Conservation (phyloP, 2,113 vertebrate species). For the Poeciliopsis prolifica region DNA sequence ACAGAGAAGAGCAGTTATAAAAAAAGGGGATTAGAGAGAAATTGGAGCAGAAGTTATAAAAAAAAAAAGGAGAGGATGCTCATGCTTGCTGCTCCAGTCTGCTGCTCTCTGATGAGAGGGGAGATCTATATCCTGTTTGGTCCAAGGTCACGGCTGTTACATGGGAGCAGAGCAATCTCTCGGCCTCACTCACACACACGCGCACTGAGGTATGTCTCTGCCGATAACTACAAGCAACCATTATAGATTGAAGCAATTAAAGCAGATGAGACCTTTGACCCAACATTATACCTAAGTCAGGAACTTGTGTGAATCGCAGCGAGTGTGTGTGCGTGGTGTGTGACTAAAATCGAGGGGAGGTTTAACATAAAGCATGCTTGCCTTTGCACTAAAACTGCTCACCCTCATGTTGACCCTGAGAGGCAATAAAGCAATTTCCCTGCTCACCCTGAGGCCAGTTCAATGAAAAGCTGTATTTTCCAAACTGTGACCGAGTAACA, state of each 20-base stretch:
- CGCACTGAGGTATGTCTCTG: conserved; percentile 68
- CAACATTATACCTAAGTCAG: conserved; percentile 56
- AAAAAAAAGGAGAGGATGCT: conserved; percentile 37
- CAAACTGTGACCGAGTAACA: neutral
- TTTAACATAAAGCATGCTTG: conserved; percentile 64
- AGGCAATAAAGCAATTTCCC: conserved; percentile 36
- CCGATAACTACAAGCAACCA: conserved; percentile 75
- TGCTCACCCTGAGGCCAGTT: conserved; percentile 33
- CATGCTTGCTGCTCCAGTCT: conserved; percentile 24
- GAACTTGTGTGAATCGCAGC: conserved; percentile 67
- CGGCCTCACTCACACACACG: conserved; percentile 33
- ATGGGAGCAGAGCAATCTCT: conserved; percentile 66
- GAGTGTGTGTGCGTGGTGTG: neutral
- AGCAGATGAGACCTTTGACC: conserved; percentile 73
- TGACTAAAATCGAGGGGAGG: conserved; percentile 30
- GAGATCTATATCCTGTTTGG: conserved; percentile 73
- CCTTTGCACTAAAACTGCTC: conserved; percentile 61
- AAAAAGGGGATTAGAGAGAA: conserved; percentile 28
- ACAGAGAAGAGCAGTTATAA: conserved; percentile 36
- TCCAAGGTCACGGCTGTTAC: conserved; percentile 78
- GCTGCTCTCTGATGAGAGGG: conserved; percentile 49
- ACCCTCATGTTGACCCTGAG: conserved; percentile 56
- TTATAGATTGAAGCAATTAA: conserved; percentile 81
- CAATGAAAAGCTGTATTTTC: conserved; percentile 34
- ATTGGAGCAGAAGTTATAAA: conserved; percentile 17